phyloP scores from a whole-genome alignment of 2,888 invertebrate species.

The Pegoplata infirma region DNA sequence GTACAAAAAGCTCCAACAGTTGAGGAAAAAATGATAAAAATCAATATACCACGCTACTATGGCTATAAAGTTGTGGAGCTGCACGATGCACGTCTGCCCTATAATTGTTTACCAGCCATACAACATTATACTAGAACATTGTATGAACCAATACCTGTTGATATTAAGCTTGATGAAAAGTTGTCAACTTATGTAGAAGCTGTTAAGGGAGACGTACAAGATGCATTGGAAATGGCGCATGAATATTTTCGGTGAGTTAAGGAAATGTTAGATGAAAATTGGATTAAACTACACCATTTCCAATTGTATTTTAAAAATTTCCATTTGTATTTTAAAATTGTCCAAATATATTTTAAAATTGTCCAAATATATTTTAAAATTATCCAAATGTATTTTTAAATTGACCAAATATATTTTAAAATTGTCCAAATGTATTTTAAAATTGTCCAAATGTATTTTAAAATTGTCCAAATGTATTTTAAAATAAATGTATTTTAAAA shows the following conservation, averaged over 20 bases:
- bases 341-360: too few relatives aligned
- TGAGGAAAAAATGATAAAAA: constrained; percentile 90
- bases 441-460: too few relatives aligned
- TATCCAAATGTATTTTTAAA: too few relatives aligned
- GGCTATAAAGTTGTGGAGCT: constrained; percentile 85
- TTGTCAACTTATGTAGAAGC: constrained; percentile 60
- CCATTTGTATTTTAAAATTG: too few relatives aligned
- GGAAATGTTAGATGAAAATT: too few relatives aligned
- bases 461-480: too few relatives aligned
- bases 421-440: too few relatives aligned
- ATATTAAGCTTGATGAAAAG: constrained; percentile 12
- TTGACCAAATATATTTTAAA: too few relatives aligned
- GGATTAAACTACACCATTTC: too few relatives aligned
- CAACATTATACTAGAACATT: constrained; percentile 90
- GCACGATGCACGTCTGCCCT: constrained; percentile 81
- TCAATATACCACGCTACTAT: constrained; percentile 90
- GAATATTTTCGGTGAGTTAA: constrained; percentile 70
- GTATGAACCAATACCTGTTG: constrained; percentile 79
- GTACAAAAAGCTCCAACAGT: constrained; percentile 84
- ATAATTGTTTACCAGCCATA: constrained; percentile 84
- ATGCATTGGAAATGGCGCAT: constrained; percentile 69
- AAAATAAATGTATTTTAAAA: too few relatives aligned
- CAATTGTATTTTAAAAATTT: too few relatives aligned
- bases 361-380: too few relatives aligned
- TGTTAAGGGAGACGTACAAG: constrained; percentile 71